Percentiles rank a stretch among this genome's conserved stretches.
phyloP scores from a whole-genome alignment of 2,888 invertebrate species.

The Nymphalis polychloros region DNA sequence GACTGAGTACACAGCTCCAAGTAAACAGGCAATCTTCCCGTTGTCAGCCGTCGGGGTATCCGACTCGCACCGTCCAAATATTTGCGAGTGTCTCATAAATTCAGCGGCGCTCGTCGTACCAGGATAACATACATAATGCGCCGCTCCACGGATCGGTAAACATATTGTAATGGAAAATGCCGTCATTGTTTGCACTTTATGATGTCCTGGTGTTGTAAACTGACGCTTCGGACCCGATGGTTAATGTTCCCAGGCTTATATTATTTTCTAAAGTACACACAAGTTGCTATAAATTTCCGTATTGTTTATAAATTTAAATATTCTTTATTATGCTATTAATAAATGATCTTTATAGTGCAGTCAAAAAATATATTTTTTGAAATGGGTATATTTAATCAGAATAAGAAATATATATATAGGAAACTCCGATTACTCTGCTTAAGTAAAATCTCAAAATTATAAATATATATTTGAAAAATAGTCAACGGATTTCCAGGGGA shows the following conservation, averaged over 20 bases:
- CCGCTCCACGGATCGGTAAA: constrained; percentile 79
- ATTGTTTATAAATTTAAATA: background rate
- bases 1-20: constrained; percentile 33
- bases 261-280: constrained; percentile 5
- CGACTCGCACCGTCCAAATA: constrained; percentile 77
- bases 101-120: constrained; percentile 71
- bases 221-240: constrained; percentile 50
- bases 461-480: too few relatives aligned
- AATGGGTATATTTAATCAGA: too few relatives aligned
- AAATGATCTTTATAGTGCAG: too few relatives aligned
- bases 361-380: too few relatives aligned
- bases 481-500: too few relatives aligned
- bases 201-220: constrained; percentile 76
- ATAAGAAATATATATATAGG: too few relatives aligned
- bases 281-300: background rate
- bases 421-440: too few relatives aligned
- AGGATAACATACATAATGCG: constrained; percentile 81
- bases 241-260: constrained; percentile 40
- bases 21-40: constrained; percentile 73
- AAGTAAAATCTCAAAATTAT: too few relatives aligned
- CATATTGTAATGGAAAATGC: constrained; percentile 82
- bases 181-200: constrained; percentile 80
- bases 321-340: too few relatives aligned
- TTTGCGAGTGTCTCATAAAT: constrained; percentile 80
- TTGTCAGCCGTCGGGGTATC: constrained; percentile 72